Conservation (phyloP, 2,797 vertebrate genomes). For the Tadarida brasiliensis region DNA sequence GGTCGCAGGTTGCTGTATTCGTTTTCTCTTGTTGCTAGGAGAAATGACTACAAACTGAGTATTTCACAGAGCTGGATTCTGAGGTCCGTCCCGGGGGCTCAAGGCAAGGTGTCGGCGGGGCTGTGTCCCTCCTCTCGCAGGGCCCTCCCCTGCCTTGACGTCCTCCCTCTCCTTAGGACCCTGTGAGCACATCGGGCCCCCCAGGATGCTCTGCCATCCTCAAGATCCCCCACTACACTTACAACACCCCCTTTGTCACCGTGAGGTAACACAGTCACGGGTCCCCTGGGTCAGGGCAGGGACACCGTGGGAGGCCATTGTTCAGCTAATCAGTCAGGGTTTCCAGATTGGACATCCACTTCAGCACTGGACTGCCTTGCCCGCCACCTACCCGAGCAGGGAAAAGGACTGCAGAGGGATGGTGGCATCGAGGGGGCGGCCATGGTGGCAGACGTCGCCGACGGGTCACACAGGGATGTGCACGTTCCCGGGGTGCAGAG, state of each 20-base stretch:
- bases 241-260: neutral
- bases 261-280: neutral
- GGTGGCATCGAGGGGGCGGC: neutral
- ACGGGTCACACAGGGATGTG: neutral
- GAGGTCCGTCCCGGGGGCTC: neutral
- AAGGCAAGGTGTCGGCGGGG: neutral
- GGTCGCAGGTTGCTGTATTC: neutral
- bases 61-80: neutral
- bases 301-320: neutral
- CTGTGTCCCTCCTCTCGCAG: neutral
- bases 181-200: neutral
- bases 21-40: neutral
- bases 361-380: neutral
- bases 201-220: neutral
- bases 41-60: neutral
- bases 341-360: neutral
- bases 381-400: neutral
- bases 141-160: neutral
- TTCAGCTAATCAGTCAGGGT: neutral
- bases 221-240: neutral
- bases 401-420: neutral
- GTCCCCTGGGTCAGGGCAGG: neutral
- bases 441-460: rapidly evolving
- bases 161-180: neutral
- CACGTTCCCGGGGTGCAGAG: neutral